phyloP scores from a whole-genome alignment of 2,888 invertebrate genomes.

The Norana najaformis region DNA sequence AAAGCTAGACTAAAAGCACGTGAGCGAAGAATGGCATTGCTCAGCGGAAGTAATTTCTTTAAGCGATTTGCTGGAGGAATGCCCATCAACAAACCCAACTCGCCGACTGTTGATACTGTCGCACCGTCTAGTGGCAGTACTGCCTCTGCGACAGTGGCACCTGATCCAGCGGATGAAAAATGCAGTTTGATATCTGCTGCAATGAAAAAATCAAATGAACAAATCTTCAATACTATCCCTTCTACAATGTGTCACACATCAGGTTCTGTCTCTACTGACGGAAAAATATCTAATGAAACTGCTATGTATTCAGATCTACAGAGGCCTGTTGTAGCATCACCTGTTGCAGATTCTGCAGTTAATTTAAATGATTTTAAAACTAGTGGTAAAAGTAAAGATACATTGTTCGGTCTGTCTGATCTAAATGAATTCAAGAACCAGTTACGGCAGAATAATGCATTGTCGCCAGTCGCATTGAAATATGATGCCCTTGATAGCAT shows the following conservation, averaged over 20 bases:
- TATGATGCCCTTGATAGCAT: neutral
- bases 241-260: neutral
- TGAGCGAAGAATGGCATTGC: neutral
- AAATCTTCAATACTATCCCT: neutral
- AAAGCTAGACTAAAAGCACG: conserved; percentile 2
- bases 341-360: neutral
- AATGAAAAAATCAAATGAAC: neutral
- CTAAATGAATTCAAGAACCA: neutral
- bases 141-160: neutral
- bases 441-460: neutral
- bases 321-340: neutral
- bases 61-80: neutral
- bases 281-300: neutral
- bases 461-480: neutral
- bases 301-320: neutral
- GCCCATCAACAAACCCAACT: neutral
- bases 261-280: neutral
- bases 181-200: neutral
- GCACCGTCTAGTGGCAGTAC: neutral
- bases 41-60: neutral
- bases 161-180: neutral
- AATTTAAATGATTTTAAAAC: neutral
- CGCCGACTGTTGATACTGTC: neutral
- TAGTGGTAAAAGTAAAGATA: neutral
- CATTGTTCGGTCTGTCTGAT: neutral